Percentiles rank a stretch among this genome's conserved stretches.
Conservation (phyloP, 2,888 invertebrate genomes). For the Ganaspis brasiliensis region DNA sequence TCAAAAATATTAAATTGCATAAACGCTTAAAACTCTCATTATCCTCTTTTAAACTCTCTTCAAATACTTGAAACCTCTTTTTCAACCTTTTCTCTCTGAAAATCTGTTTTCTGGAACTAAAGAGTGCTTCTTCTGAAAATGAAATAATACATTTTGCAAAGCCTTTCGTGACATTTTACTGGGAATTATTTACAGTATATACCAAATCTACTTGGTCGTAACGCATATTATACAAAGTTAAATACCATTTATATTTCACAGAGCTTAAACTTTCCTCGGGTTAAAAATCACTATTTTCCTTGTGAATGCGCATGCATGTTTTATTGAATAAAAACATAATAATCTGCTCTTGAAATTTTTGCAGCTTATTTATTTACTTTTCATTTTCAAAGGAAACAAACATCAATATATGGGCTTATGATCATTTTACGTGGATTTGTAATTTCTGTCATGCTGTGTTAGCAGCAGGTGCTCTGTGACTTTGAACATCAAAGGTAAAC, state of each 20-base stretch:
- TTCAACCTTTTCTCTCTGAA: no score
- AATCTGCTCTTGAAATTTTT: neutral
- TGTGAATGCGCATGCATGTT: neutral
- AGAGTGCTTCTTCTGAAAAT: no score
- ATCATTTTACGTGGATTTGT: neutral
- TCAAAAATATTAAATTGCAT: no score
- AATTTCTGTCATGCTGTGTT: conserved; percentile 21
- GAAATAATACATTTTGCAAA: no score
- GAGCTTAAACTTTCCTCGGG: neutral
- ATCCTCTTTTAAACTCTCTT: no score
- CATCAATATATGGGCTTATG: no score
- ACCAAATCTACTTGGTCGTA: neutral
- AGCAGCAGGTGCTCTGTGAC: conserved; percentile 18
- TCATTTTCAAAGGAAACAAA: neutral
- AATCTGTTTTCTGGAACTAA: no score
- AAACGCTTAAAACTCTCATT: no score
- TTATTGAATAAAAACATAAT: neutral
- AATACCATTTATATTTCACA: conserved; percentile 6
- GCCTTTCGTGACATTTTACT: no score
- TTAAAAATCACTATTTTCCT: neutral
- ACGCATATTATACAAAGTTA: neutral
- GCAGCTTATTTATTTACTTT: neutral
- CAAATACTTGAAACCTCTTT: no score
- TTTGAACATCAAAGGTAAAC: conserved; percentile 39
- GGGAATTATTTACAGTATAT: no score